phyloP scores from a whole-genome alignment of 2,113 vertebrate species.

The Capreolus pygargus region DNA sequence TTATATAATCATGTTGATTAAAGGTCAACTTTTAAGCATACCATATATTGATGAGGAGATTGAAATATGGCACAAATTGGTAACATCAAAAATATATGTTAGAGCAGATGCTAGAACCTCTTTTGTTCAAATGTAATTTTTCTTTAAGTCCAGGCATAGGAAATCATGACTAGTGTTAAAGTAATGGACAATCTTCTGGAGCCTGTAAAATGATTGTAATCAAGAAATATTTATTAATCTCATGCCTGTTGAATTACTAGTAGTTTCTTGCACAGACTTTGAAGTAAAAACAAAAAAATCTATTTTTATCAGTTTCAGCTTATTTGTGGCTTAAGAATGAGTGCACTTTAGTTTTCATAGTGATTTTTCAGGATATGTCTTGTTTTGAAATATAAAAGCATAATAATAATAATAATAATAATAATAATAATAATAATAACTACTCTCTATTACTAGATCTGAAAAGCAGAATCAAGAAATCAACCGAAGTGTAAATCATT shows the following conservation, averaged over 20 bases:
- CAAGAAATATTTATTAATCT: neutral
- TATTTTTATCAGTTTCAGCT: neutral
- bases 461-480: neutral
- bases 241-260: neutral
- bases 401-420: neutral
- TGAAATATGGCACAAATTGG: neutral
- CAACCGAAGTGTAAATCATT: neutral
- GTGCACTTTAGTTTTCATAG: neutral
- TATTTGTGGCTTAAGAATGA: neutral
- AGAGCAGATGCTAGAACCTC: neutral
- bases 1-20: neutral
- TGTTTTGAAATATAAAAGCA: neutral
- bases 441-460: neutral
- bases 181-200: neutral
- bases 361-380: neutral
- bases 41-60: neutral
- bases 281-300: neutral
- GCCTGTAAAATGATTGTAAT: neutral
- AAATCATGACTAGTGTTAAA: neutral
- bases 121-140: neutral
- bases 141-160: neutral
- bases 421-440: neutral
- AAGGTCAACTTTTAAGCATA: neutral
- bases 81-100: neutral
- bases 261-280: neutral